A percentile compares a stretch with the other conserved stretches of the same genome.
These are phyloP conservation scores for Calonectris borealis DNA, from an alignment of 2,113 vertebrate genomes.

Conservation along the genomic window DNA sequence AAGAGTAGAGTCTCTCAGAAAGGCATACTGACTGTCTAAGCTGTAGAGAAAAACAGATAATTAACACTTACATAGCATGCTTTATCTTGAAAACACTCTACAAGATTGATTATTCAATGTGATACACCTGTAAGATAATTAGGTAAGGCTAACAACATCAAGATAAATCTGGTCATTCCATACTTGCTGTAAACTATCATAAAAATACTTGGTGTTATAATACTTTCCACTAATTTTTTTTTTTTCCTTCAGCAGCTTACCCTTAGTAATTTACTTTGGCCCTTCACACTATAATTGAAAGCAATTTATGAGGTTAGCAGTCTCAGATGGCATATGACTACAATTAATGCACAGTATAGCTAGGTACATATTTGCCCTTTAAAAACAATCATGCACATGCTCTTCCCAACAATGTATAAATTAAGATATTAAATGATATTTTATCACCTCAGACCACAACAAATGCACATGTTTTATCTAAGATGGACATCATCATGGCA, in stretches of 20 bases:
- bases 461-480: neutral
- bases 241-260: neutral
- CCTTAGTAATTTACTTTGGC: neutral
- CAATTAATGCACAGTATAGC: neutral
- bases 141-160: neutral
- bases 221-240: neutral
- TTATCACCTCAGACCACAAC: neutral
- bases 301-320: neutral
- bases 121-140: neutral
- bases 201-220: neutral
- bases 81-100: neutral
- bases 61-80: neutral
- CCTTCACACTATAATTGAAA: neutral
- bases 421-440: neutral
- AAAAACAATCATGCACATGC: neutral
- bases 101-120: neutral
- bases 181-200: neutral
- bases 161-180: neutral
- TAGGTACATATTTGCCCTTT: neutral
- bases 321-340: neutral
- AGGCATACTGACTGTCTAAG: conserved; percentile 72
- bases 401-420: neutral
- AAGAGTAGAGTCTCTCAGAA: conserved; percentile 82
- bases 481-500: neutral
- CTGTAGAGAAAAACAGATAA: conserved; percentile 67